A percentile compares a stretch with the other conserved stretches of the same genome.
phyloP scores from a whole-genome alignment of 2,113 vertebrate genomes.

The Tychaedon coryphoeus region DNA sequence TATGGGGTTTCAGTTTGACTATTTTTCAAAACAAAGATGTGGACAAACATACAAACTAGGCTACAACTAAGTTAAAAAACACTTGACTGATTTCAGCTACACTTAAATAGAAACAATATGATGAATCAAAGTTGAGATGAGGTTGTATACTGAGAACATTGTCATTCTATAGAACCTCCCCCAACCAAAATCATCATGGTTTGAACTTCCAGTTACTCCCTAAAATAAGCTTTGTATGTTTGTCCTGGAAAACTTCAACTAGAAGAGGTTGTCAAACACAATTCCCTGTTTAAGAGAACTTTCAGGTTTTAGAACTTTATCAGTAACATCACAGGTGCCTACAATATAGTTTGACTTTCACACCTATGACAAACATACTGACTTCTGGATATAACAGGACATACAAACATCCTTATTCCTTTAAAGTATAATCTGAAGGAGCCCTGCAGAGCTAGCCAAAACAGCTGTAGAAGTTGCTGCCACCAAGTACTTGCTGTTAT shows the following conservation, averaged over 20 bases:
- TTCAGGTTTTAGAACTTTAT: not conserved
- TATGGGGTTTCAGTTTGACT: not conserved
- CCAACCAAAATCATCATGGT: not conserved
- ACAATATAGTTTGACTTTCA: not conserved
- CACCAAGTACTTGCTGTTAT: not conserved
- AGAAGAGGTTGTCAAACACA: not conserved
- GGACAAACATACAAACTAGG: slow-evolving; percentile 25
- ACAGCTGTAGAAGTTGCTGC: slow-evolving; percentile 3
- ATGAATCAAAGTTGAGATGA: not conserved
- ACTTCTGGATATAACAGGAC: not conserved
- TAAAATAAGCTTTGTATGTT: not conserved
- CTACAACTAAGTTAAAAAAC: not conserved
- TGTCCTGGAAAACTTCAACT: not conserved
- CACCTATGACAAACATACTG: not conserved
- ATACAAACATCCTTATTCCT: not conserved
- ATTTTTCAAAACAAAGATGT: not conserved
- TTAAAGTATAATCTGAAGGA: not conserved
- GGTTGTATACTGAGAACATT: not conserved
- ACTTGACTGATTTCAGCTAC: not conserved
- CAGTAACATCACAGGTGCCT: not conserved
- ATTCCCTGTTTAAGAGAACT: not conserved
- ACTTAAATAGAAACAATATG: not conserved
- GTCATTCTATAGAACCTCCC: not conserved
- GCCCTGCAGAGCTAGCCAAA: not conserved
- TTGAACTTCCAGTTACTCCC: not conserved